Base-by-base conservation (phyloP, 1,140 invertebrate species). In the Sitobion miscanthi region DNA sequence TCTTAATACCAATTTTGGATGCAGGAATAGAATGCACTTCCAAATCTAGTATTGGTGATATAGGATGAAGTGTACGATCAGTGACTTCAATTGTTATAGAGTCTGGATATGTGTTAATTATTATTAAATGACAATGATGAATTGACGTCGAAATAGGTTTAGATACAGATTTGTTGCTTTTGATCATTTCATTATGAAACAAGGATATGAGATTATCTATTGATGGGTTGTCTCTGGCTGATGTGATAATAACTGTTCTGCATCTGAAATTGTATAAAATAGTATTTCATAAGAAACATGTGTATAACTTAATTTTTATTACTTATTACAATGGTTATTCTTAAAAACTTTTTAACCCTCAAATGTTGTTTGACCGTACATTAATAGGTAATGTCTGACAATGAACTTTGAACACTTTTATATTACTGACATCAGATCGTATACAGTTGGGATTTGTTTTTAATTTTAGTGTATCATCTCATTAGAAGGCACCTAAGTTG, bases 201-300 rank as follows among this genome's bases (percentile, higher is more conserved):
- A 98, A 98, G 94, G 98, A 97, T 94, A 98, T 97, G 45, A 99
- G 95, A 94, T 97, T 97, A 94, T 97, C 97, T 95, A 98, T 97
- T 94, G 98, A 98, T 17, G 96, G 96, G 95, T 98, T 97, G 95
- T 98, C 98, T 94, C 97, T 96, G 8, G 98, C 97, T 94, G 97
- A 97, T 8, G 98, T 98, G 9, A 99, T 97, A 94, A 98, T 98
- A 94, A 99, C 97, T 21, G 99, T 97, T 93, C 98, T 96, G 49
- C 98, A 98, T 94, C 97, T 96, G 95, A 54, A 93, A 90, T 52
- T 6, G 38, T 0, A 62, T 11, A 54, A 25, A 89, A 25, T 38
- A 38, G 38, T 5, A 35, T 47, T n/a, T n/a, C 21, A 49, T 47
- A 17, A 25, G 20, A 8, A 20, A 49, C 30, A 87, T 77, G 5